phyloP scores from a whole-genome alignment of 2,797 vertebrate genomes.

The Sebastes ruberrimus region DNA sequence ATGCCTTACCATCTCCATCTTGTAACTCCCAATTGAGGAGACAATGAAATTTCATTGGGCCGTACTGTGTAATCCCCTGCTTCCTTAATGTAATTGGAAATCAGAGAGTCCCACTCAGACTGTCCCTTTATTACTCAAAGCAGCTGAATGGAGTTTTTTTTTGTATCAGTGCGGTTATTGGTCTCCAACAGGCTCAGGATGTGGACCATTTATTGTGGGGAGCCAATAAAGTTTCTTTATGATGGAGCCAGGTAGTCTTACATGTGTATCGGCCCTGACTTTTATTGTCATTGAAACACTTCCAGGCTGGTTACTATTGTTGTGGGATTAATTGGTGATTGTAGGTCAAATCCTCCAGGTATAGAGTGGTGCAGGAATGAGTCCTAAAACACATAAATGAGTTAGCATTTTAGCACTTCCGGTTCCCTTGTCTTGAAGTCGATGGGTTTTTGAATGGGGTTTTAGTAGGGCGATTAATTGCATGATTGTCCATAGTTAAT shows the following conservation, averaged over 20 bases:
- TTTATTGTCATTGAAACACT: conserved; percentile 52
- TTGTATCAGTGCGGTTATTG: conserved; percentile 42
- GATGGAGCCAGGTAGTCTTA: conserved; percentile 31
- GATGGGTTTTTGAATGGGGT: background rate
- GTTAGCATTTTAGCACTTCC: background rate
- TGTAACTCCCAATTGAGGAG: conserved; percentile 66
- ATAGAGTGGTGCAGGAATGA: background rate
- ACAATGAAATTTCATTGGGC: conserved; percentile 73
- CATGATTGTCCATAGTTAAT: too few relatives aligned
- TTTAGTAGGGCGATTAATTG: background rate
- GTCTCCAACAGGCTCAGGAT: conserved; percentile 43
- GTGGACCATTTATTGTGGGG: conserved; percentile 53
- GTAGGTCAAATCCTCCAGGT: conserved; percentile 14
- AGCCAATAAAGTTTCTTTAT: conserved; percentile 65
- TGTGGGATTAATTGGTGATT: conserved; percentile 19
- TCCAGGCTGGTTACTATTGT: conserved; percentile 19
- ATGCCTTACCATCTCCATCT: conserved; percentile 62
- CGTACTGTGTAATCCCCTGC: conserved; percentile 62
- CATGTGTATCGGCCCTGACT: conserved; percentile 14
- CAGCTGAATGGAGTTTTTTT: conserved; percentile 37
- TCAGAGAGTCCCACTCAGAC: conserved; percentile 54
- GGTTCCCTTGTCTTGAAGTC: background rate
- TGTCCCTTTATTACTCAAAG: conserved; percentile 64
- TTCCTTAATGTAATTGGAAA: conserved; percentile 74
- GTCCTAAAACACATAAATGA: background rate